A percentile compares a stretch with the other conserved stretches of the same genome.
phyloP scores from a whole-genome alignment of 2,888 invertebrate species.

The Clostera curtula region DNA sequence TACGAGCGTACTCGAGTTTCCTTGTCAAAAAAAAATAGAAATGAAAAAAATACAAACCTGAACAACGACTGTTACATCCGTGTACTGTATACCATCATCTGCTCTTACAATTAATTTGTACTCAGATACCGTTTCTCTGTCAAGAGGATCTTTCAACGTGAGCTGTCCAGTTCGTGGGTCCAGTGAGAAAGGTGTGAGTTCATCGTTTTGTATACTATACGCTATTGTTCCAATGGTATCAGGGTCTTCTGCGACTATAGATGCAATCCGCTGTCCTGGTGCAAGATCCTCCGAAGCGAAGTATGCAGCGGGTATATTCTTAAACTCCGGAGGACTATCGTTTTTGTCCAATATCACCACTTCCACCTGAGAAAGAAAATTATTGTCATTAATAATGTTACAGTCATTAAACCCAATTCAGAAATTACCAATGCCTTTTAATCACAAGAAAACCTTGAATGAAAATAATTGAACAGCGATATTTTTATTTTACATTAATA shows the following conservation, averaged over 20 bases:
- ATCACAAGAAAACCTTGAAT: conserved; percentile 2
- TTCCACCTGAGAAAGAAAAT: conserved; percentile 79
- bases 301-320: conserved; percentile 81
- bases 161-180: conserved; percentile 83
- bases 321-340: conserved; percentile 95
- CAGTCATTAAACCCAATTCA: not conserved
- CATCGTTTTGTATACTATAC: conserved; percentile 81
- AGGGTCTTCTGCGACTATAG: conserved; percentile 87
- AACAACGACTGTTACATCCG: conserved; percentile 84
- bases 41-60: no score
- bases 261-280: conserved; percentile 85
- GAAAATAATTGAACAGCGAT: conserved; percentile 9
- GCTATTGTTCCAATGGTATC: conserved; percentile 87
- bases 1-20: conserved; percentile 13
- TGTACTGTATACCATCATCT: conserved; percentile 91
- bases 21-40: conserved; percentile 14
- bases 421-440: not conserved
- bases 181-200: conserved; percentile 81
- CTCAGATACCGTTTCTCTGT: conserved; percentile 86
- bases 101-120: conserved; percentile 89
- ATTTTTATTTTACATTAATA: conserved; percentile 7
- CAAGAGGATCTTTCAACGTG: conserved; percentile 84
- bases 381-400: conserved; percentile 1
- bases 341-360: conserved; percentile 92
- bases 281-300: conserved; percentile 90